These are phyloP conservation scores for Cebus imitator DNA, from an alignment of 2,113 vertebrate genomes.

Conservation along the genomic window DNA sequence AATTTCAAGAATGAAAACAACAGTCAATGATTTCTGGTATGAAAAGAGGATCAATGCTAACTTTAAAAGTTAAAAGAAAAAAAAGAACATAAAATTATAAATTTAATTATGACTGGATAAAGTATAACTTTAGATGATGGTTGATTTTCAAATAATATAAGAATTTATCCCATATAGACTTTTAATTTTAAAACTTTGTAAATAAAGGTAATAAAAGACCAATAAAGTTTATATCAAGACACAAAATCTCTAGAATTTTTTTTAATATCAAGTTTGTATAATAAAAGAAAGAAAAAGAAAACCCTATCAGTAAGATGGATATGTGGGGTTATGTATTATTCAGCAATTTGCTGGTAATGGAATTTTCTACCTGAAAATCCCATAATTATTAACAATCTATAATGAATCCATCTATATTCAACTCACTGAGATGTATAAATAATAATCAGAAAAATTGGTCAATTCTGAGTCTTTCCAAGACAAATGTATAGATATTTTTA, in stretches of 20 bases:
- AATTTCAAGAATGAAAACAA: neutral
- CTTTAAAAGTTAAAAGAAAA: neutral
- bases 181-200: neutral
- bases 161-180: neutral
- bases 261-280: slow-evolving; percentile 16
- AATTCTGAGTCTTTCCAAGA: neutral
- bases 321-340: neutral
- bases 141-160: slow-evolving; percentile 17
- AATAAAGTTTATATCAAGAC: neutral
- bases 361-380: neutral
- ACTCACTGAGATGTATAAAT: neutral
- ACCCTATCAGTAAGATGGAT: neutral
- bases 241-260: neutral
- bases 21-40: neutral
- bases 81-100: neutral
- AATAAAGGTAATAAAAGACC: neutral
- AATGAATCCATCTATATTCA: neutral
- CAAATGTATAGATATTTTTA: neutral
- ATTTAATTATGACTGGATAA: neutral
- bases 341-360: neutral
- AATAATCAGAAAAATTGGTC: slow-evolving; percentile 21
- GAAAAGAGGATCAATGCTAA: neutral
- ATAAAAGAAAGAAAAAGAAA: slow-evolving; percentile 4
- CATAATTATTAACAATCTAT: neutral
- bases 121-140: neutral